These are phyloP conservation scores for Clamator glandarius DNA, from an alignment of 2,797 vertebrate genomes.

Conservation along the genomic window DNA sequence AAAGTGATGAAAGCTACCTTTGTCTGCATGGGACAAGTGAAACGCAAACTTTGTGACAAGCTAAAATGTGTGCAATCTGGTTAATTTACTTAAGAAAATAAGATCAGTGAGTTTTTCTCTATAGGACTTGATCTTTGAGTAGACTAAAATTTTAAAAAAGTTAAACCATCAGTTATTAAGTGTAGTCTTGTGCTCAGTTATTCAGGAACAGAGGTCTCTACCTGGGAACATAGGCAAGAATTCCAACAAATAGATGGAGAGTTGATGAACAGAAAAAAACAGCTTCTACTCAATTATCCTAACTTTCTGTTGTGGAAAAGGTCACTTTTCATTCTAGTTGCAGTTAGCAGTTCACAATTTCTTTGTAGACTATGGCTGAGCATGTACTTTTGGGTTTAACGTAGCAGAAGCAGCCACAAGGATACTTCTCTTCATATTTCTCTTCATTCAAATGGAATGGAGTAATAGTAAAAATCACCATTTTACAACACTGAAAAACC, in stretches of 20 bases:
- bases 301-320: not conserved
- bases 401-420: not conserved
- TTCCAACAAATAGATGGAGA: not conserved
- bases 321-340: not conserved
- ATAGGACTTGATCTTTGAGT: not conserved
- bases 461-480: not conserved
- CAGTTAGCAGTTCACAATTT: not conserved
- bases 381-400: not conserved
- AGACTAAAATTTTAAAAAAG: not conserved
- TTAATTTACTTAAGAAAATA: conserved; percentile 83
- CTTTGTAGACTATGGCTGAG: not conserved
- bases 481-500: not conserved
- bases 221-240: not conserved
- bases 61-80: conserved; percentile 70
- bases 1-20: conserved; percentile 71
- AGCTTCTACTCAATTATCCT: not conserved
- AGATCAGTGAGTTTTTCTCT: conserved; percentile 79
- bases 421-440: too few species aligned
- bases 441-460: not conserved
- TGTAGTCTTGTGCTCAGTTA: not conserved
- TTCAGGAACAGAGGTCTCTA: not conserved
- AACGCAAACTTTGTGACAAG: conserved; percentile 80
- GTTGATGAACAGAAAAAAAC: not conserved
- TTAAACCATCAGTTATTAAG: not conserved
- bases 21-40: conserved; percentile 82